Evolutionary conservation across 2,888 invertebrate species (phyloP).

Genomic region (Theodoxus fluviatilis): DNA sequence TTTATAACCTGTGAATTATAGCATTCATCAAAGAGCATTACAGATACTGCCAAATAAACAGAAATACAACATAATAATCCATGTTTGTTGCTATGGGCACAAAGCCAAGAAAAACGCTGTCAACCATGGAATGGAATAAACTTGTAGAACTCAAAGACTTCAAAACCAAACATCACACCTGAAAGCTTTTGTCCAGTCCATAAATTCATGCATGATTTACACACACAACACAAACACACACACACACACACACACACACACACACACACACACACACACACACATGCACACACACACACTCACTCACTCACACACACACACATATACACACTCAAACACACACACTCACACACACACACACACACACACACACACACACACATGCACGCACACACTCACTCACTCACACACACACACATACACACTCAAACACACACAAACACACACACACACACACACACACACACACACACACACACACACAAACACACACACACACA

Average conservation of each 20-base stretch:
- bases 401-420: constrained; percentile 1
- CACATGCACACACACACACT: background rate
- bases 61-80: too few species aligned
- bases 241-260: constrained; percentile 7
- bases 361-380: background rate
- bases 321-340: background rate
- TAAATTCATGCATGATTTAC: too few species aligned
- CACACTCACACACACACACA: background rate
- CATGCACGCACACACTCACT: background rate
- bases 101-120: too few species aligned
- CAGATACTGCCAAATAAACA: too few species aligned
- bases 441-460: constrained; percentile 4
- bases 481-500: constrained; percentile 85
- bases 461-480: constrained; percentile 73
- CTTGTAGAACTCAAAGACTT: too few species aligned
- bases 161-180: too few species aligned
- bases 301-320: background rate
- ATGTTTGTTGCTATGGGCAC: too few species aligned
- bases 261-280: constrained; percentile 11
- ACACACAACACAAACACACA: constrained; percentile 8
- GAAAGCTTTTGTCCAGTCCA: too few species aligned
- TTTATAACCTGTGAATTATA: too few species aligned
- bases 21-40: too few species aligned
- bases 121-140: too few species aligned
- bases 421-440: too few species aligned